Evolutionary conservation across 35 echinoderm and acorn worm species (phyloP), one percentile per base, ranked within the genome.

Genomic region (Apostichopus japonicus): DNA sequence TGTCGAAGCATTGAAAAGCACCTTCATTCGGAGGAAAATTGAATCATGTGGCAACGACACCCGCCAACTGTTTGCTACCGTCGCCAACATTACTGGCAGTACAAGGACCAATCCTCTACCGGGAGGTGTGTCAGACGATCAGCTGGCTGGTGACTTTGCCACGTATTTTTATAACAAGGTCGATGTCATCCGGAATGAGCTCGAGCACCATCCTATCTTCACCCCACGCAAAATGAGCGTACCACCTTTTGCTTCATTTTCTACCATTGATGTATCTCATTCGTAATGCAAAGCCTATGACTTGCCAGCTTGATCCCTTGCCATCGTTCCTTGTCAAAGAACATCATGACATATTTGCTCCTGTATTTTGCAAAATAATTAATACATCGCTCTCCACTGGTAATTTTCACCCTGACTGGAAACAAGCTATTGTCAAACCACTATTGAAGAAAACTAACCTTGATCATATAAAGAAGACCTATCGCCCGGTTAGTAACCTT

Each of bases 131-230:
- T 15, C 72, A 14, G 67, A 90, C 73, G 87, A 72, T 8, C 61
- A 90, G 21, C 27, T 90, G 87, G 59, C 87, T 6, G 21, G 73
- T 8, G 88, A 90, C n/a, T 90, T 90, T 23, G 63, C 88, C 24
- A 23, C 76, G 5, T 92, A 80, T 27, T 92, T 92, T 54, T 92
- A 80, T 33, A 80, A 91, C 55, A 91, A 91, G 55, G 90, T 91
- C 25, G 90, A 91, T 79, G 54, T 67, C 14, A 10, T 91, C 90
- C 6, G 54, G n/a, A n/a, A n/a, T n/a, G n/a, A n/a, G n/a, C n/a
- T n/a, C n/a, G n/a, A n/a, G n/a, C n/a, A n/a, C n/a, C n/a, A n/a
- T n/a, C n/a, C n/a, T n/a, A n/a, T 91, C 71, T 91, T 55, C 24
- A 58, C 4, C 13, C 90, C 75, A 78, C 90, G 53, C 6, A 54